These are phyloP conservation scores for Drosophila arizonae DNA, from an alignment of 1,140 invertebrate species.

Conservation along the genomic window DNA sequence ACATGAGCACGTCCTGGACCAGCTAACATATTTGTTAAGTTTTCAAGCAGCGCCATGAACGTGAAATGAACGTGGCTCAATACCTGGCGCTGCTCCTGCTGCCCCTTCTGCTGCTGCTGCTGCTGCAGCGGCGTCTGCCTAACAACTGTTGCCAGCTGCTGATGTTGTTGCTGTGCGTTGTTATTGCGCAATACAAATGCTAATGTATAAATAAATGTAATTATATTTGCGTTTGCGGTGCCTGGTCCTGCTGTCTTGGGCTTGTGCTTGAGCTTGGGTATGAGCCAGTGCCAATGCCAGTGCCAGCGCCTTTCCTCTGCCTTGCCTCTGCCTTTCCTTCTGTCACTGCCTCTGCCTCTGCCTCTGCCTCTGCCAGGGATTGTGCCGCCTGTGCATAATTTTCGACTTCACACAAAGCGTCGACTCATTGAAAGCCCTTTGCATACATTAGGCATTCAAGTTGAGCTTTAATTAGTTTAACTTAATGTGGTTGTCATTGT, in stretches of 20 bases:
- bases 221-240: constrained; percentile 59
- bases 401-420: constrained; percentile 47
- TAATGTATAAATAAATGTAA: constrained; percentile 79
- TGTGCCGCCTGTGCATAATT: constrained; percentile 50
- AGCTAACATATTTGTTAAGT: constrained; percentile 38
- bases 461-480: constrained; percentile 77
- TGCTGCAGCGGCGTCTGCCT: neutral
- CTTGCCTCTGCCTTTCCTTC: constrained; percentile 16
- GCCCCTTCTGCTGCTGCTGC: no score
- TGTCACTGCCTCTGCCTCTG: constrained; percentile 3
- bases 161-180: constrained; percentile 35
- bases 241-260: constrained; percentile 17
- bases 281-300: constrained; percentile 10
- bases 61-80: constrained; percentile 3
- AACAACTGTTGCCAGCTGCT: constrained; percentile 47
- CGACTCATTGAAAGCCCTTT: constrained; percentile 69
- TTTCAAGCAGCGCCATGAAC: constrained; percentile 8
- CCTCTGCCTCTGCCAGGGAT: neutral
- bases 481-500: constrained; percentile 58
- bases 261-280: neutral
- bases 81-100: constrained; percentile 10
- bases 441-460: constrained; percentile 76
- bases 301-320: neutral
- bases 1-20: constrained; percentile 36
- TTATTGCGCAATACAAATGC: constrained; percentile 68